phyloP scores from a whole-genome alignment of 2,113 vertebrate genomes.

The Charina bottae region DNA sequence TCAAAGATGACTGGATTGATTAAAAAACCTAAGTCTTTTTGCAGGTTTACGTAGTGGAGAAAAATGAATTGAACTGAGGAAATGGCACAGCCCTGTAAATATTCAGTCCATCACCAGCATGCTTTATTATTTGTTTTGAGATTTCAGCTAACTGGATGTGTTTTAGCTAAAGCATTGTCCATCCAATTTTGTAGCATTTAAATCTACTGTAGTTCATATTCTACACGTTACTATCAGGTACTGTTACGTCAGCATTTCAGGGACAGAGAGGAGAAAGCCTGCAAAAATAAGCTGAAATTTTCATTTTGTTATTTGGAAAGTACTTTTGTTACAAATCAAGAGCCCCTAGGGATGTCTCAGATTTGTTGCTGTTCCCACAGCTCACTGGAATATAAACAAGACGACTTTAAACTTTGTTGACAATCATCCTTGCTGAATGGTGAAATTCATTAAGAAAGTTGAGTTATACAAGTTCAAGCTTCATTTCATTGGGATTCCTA shows the following conservation, averaged over 20 bases:
- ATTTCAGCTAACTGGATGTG: too few species aligned
- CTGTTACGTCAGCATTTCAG: neutral
- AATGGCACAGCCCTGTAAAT: neutral
- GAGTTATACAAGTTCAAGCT: neutral
- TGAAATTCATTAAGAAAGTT: neutral
- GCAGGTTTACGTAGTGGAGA: neutral
- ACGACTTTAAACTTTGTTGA: neutral
- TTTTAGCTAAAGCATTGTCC: neutral
- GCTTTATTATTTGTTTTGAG: neutral
- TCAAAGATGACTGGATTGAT: neutral
- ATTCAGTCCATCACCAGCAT: neutral
- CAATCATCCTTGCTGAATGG: neutral
- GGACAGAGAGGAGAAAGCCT: neutral
- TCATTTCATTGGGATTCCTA: neutral
- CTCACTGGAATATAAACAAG: neutral
- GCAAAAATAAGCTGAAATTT: neutral
- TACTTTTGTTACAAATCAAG: neutral
- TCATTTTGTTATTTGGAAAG: neutral
- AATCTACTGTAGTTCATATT: neutral
- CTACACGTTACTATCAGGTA: neutral
- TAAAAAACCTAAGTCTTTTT: neutral
- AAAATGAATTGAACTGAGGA: neutral
- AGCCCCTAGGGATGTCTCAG: too few species aligned
- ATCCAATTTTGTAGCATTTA: neutral
- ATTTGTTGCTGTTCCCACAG: neutral